Base-by-base conservation (phyloP, 2,797 vertebrate species). In the Notoglanidium macrostoma region DNA sequence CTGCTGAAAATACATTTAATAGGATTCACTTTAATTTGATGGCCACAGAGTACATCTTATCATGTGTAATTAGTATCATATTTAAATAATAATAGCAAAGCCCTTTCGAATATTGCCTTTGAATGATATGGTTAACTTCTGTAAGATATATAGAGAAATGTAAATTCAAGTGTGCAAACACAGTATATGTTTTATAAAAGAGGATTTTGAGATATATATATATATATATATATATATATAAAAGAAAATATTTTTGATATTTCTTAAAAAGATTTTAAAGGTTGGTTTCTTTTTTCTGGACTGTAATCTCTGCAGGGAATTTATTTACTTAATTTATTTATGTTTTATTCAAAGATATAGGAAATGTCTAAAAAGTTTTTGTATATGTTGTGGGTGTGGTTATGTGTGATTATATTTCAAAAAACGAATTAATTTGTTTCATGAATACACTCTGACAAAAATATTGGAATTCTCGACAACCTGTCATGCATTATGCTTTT, bases 211-310 rank as follows among this genome's bases (percentile, higher is more conserved):
- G 92, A 32, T 9, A 57, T n/a, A 94, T 93, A 94, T 93, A 92
- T 94, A 94, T 49, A 68, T 32, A 46, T 29, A 23, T 46, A n/a
- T 55, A 57, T 46, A 59, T 72, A 76, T 72, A 63, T 70, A 51
- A 21, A 89, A 95, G 89, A 95, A 90, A 90, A 94, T 96, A 96
- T 96, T 96, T 96, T 96, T 96, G 93, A 96, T 96, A 96, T 94
- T 93, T 92, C 90, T 92, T 92, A 90, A 90, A 94, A 91, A 89
- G 91, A 91, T 93, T 94, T 92, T 90, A 89, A 92, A 55, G 84
- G 93, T 91, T 90, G 93, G 89, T 91, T 90, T 91, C 92, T 89
- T 91, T 92, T 93, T 91, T 86, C 87, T 90, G 89, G 44, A 51
- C 89, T 86, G 88, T 92, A 85, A 86, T 92, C 89, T 90, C 90